Conservation (phyloP, 2,797 vertebrate genomes). For the Oreochromis grahami region DNA sequence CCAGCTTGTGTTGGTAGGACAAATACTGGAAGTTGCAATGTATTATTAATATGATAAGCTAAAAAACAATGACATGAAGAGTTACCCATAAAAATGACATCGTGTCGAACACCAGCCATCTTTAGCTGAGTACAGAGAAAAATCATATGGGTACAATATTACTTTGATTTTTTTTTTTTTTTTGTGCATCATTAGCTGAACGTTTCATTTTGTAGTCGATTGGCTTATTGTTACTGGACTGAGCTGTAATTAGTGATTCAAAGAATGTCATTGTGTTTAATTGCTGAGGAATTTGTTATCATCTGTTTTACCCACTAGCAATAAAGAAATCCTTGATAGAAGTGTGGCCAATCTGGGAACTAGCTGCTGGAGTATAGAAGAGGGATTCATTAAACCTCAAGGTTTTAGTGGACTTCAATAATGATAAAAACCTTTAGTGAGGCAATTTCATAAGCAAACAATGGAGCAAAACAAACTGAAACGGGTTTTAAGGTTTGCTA, state of each 20-base stretch:
- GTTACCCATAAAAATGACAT: background rate
- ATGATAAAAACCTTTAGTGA: constrained; percentile 6
- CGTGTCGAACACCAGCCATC: background rate
- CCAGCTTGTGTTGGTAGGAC: constrained; percentile 21
- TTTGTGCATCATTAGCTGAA: constrained; percentile 6
- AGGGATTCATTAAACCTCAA: constrained; percentile 36
- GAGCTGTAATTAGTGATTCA: constrained; percentile 64
- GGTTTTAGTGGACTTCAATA: constrained; percentile 12
- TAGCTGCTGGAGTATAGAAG: constrained; percentile 42
- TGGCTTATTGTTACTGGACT: constrained; percentile 21
- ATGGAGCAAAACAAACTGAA: constrained; percentile 4
- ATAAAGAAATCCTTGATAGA: constrained; percentile 22
- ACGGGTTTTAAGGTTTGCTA: background rate
- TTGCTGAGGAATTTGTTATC: constrained; percentile 55
- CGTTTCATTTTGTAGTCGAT: background rate
- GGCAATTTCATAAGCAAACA: constrained; percentile 21
- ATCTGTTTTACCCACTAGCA: background rate
- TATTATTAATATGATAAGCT: background rate
- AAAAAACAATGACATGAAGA: background rate
- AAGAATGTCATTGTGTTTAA: constrained; percentile 57
- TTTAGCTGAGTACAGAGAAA: background rate
- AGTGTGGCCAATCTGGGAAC: constrained; percentile 31
- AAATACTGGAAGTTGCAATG: background rate
- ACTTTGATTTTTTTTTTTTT: background rate
- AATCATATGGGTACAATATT: constrained; percentile 8